Evolutionary conservation across 2,113 vertebrate genomes (phyloP), one percentile per base, ranked within the genome.

Genomic region (Sardina pilchardus): DNA sequence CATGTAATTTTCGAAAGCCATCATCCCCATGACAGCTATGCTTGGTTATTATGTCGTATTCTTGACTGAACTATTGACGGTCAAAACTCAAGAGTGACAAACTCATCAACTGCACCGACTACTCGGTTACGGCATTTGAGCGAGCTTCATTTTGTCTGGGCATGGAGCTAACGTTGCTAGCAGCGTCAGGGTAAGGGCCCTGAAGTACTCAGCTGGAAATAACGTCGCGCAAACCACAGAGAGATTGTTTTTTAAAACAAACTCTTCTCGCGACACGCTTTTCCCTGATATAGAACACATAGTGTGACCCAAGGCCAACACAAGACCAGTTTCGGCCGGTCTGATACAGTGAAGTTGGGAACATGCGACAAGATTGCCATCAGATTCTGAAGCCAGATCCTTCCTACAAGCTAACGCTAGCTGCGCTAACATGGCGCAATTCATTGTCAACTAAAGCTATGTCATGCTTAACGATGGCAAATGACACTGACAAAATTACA

Each of bases 341-440:
- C 30, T 78, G 26, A 71, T 34, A 34, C 3, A 71, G 53, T 59
- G 30, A 71, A 71, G 63, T 24, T 6, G 9, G 63, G 1, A 71
- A 78, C 71, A 78, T 78, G 71, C 71, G 34, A 78, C 71, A 17
- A 34, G 14, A 78, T 78, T 78, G 71, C 39, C 71, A 78, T 36
- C 71, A 17, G 9, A 3, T 9, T 26, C 71, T 36, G 71, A 78
- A 78, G 71, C 71, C 34, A 78, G 71, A 16, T 34, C 71, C 39
- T 78, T 30, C 30, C 30, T 34, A 78, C 5, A 36, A 17, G 71
- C 71, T 78, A 78, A 78, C 4, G 71, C 5, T 39, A 78, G 71
- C 71, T 78, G 39, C 71, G 71, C 71, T 36, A 78, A 78, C 71
- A 78, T 17, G 30, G 34, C 34, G 30, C 30, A 36, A 17, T 36